Evolutionary conservation across 2,888 invertebrate species (phyloP), one percentile per base, ranked within the genome.

Genomic region (Teleiodes luculella): DNA sequence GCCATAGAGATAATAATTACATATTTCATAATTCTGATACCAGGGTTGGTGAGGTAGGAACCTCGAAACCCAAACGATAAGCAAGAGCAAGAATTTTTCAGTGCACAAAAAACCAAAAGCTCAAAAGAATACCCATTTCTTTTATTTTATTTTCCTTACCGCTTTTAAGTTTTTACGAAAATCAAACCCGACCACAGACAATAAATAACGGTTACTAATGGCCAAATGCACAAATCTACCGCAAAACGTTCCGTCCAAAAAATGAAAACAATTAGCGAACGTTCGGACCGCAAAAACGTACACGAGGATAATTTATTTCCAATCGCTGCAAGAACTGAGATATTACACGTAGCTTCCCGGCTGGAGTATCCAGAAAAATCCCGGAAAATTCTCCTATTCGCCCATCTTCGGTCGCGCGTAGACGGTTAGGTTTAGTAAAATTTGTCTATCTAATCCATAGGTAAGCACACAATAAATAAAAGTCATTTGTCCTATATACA

Each of bases 241-340:
- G 49, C 52, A 60, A 24, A 24, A 54, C 60, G 62, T 57, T 41
- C 64, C 62, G 59, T 60, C 55, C 61, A 71, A 78, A 81, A 80
- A 78, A 73, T 70, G 68, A 76, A 78, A 83, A 78, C 79, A 79
- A 81, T 78, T 78, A 80, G 72, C 68, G 66, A 70, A 59, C 63
- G 64, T 61, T 65, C 58, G 64, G 49, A 64, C 59, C 59, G 66
- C 66, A 74, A 72, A 80, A 83, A 80, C 70, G 66, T 41, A 41
- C 14, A 51, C 66, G 59, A 61, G 67, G 76, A 78, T 78, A 80
- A 78, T 80, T 82, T 80, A 81, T 79, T 80, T 80, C 76, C 80
- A 78, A 83, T 81, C 71, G 72, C 66, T 71, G 68, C 70, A 65
- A 66, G 63, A 55, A 57, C 60, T 66, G 65, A 65, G 70, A 72